Conservation (phyloP, 2,797 vertebrate genomes). For the Channallabes apus region DNA sequence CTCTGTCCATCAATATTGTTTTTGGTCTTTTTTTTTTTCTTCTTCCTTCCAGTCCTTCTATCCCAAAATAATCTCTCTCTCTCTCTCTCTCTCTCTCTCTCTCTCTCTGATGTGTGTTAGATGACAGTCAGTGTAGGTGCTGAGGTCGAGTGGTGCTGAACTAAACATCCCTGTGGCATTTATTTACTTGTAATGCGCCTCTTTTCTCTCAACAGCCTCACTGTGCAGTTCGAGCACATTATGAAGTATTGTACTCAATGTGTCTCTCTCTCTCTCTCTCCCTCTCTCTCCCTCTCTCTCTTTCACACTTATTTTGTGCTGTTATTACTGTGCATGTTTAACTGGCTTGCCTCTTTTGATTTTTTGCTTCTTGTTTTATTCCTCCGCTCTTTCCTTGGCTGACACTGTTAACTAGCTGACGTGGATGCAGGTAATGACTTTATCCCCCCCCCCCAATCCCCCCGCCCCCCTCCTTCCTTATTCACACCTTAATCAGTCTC, state of each 20-base stretch:
- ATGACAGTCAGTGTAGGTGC: neutral
- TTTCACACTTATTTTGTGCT: slow-evolving; percentile 23
- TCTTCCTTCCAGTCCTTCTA: too few species aligned
- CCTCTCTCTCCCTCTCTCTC: neutral
- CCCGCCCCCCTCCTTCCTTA: neutral
- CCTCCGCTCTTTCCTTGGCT: slow-evolving; percentile 83
- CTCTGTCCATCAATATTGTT: too few species aligned
- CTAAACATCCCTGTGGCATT: neutral
- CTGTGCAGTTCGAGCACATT: slow-evolving; percentile 1
- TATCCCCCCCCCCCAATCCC: neutral
- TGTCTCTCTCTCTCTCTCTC: neutral
- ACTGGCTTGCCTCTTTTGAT: slow-evolving; percentile 56
- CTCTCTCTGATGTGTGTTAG: neutral
- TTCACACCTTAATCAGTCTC: slow-evolving; percentile 2
- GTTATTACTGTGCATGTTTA: slow-evolving; percentile 53
- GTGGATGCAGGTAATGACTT: slow-evolving; percentile 97
- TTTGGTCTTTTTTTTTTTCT: too few species aligned
- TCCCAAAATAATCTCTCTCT: too few species aligned
- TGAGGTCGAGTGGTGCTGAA: neutral
- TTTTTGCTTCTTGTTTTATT: slow-evolving; percentile 57
- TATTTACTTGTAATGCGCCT: neutral
- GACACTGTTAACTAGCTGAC: slow-evolving; percentile 92
- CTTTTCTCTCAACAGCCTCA: neutral
- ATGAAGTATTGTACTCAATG: neutral
- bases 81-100: neutral